Percentiles rank a stretch among this genome's conserved stretches.
phyloP scores from a whole-genome alignment of 2,113 vertebrate genomes.

The Phrynosoma blainvillii region DNA sequence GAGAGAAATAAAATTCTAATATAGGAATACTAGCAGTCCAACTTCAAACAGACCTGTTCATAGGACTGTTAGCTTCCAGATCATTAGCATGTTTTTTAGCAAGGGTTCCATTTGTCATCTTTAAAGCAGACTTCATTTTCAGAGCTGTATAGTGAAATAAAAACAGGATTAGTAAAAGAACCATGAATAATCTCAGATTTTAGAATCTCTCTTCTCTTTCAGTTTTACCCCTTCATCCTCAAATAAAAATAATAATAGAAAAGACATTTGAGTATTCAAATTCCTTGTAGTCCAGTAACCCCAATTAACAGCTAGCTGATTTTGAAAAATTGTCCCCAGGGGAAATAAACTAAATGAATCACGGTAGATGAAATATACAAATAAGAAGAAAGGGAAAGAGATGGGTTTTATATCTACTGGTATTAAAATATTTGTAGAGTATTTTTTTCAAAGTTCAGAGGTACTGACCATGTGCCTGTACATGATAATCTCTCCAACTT shows the following conservation, averaged over 20 bases:
- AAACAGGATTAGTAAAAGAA: slow-evolving; percentile 52
- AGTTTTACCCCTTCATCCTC: not conserved
- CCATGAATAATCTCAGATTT: not conserved
- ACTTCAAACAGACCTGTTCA: slow-evolving; percentile 68
- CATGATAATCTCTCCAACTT: not conserved
- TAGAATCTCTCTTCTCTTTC: too few relatives aligned
- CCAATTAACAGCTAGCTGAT: not conserved
- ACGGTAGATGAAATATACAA: not conserved
- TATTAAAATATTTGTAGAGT: not conserved
- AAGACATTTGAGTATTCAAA: not conserved
- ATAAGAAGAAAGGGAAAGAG: not conserved
- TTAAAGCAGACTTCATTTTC: slow-evolving; percentile 73
- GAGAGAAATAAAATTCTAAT: not conserved
- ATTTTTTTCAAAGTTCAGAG: not conserved
- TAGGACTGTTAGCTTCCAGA: slow-evolving; percentile 57
- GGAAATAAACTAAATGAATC: not conserved
- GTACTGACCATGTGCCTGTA: not conserved
- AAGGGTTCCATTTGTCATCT: slow-evolving; percentile 70
- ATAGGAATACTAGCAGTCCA: not conserved
- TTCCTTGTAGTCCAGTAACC: not conserved
- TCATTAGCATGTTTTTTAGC: slow-evolving; percentile 73
- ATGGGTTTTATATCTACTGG: not conserved
- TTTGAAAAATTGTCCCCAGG: not conserved
- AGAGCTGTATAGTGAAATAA: slow-evolving; percentile 65
- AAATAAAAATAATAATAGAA: not conserved